Evolutionary conservation across 2,888 invertebrate genomes (phyloP).

Genomic region (Trachelus tabidus): DNA sequence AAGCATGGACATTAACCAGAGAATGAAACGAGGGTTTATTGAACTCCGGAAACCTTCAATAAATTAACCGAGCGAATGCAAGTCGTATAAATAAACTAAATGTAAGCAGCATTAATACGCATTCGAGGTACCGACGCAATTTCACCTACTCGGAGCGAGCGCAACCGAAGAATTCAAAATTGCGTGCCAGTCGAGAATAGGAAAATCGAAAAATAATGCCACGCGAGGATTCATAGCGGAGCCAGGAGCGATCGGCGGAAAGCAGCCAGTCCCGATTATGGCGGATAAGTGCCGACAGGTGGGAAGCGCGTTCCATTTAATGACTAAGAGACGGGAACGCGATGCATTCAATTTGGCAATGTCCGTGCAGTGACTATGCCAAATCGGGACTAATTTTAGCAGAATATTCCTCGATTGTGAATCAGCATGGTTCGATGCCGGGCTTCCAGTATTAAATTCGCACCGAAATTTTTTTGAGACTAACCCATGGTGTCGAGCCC

Average conservation of each 20-base stretch:
- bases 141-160: not conserved
- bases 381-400: not conserved
- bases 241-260: not conserved
- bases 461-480: too few relatives aligned
- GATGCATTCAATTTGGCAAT: not conserved
- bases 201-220: not conserved
- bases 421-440: not conserved
- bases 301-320: not conserved
- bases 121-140: not conserved
- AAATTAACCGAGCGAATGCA: slow-evolving; percentile 26
- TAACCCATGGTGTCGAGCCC: too few relatives aligned
- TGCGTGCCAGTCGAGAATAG: not conserved
- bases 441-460: too few relatives aligned
- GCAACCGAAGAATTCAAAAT: not conserved
- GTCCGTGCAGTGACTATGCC: not conserved
- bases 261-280: not conserved
- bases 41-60: slow-evolving; percentile 33
- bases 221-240: not conserved
- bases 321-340: not conserved
- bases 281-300: not conserved
- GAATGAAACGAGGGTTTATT: slow-evolving; percentile 23
- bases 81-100: slow-evolving; percentile 34
- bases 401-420: not conserved
- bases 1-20: slow-evolving; percentile 2
- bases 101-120: slow-evolving; percentile 33